A percentile compares a stretch with the other conserved stretches of the same genome.
phyloP scores from a whole-genome alignment of 2,888 invertebrate genomes.

The Cheiracanthium punctorium region DNA sequence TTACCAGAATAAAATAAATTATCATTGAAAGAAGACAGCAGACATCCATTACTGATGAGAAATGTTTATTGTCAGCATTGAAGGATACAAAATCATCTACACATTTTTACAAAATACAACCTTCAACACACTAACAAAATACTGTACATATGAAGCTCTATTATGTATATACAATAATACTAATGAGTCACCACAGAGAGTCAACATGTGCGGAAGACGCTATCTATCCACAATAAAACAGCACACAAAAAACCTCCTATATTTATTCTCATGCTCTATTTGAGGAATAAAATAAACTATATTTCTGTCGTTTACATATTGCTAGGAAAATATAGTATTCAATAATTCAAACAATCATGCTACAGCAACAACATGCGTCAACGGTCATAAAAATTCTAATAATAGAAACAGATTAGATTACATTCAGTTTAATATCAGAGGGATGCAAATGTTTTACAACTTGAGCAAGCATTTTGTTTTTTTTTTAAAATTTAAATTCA shows the following conservation, averaged over 20 bases:
- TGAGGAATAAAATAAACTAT: slow-evolving; percentile 40
- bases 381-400: slow-evolving; percentile 61
- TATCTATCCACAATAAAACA: slow-evolving; percentile 48
- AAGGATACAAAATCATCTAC: slow-evolving; percentile 66
- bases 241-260: slow-evolving; percentile 36
- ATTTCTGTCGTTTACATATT: slow-evolving; percentile 12
- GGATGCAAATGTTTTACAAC: slow-evolving; percentile 13
- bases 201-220: slow-evolving; percentile 49
- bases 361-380: slow-evolving; percentile 39
- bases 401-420: slow-evolving; percentile 47
- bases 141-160: slow-evolving; percentile 65
- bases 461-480: slow-evolving; percentile 63
- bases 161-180: slow-evolving; percentile 63
- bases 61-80: slow-evolving; percentile 62
- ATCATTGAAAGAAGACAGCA: no score
- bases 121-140: slow-evolving; percentile 60
- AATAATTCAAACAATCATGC: slow-evolving; percentile 34
- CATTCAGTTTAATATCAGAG: slow-evolving; percentile 31
- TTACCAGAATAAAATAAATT: no score
- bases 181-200: slow-evolving; percentile 62
- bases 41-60: slow-evolving; percentile 33
- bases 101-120: slow-evolving; percentile 69
- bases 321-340: slow-evolving; percentile 61
- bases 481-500: no score
- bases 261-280: slow-evolving; percentile 33